phyloP scores from a whole-genome alignment of 2,113 vertebrate genomes.

The Talpa occidentalis region DNA sequence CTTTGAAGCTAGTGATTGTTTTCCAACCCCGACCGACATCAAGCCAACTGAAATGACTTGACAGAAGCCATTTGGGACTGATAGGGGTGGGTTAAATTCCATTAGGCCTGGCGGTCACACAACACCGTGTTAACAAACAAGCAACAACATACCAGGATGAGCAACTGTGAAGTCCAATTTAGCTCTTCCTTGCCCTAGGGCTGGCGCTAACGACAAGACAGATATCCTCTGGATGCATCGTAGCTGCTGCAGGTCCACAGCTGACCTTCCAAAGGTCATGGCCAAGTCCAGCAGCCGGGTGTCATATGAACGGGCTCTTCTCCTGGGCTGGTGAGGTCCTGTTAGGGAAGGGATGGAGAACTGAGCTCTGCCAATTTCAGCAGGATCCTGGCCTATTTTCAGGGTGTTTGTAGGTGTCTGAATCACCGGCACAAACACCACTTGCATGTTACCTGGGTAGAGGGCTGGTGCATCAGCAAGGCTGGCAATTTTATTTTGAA shows the following conservation, averaged over 20 bases:
- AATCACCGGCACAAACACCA: rapidly evolving
- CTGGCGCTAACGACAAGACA: background rate
- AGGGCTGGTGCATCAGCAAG: background rate
- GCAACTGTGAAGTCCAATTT: background rate
- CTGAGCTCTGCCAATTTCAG: background rate
- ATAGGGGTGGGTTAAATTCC: background rate
- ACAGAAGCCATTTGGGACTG: background rate
- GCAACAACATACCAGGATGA: too few species aligned
- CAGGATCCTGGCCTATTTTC: background rate
- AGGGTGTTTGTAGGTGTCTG: background rate
- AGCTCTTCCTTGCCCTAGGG: background rate
- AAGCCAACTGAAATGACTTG: background rate
- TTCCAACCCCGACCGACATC: background rate
- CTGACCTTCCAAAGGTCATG: rapidly evolving
- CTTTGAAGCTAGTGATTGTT: background rate
- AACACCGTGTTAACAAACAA: background rate
- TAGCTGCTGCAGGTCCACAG: background rate
- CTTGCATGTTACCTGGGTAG: background rate
- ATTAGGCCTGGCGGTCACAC: background rate
- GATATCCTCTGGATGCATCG: background rate
- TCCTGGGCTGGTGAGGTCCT: rapidly evolving
- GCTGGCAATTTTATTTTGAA: background rate
- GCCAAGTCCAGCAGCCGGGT: background rate
- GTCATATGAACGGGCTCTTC: background rate
- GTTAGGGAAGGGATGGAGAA: background rate